A percentile compares a stretch with the other conserved stretches of the same genome.
phyloP scores from a whole-genome alignment of 2,797 vertebrate genomes.

The Macroramphosus scolopax region DNA sequence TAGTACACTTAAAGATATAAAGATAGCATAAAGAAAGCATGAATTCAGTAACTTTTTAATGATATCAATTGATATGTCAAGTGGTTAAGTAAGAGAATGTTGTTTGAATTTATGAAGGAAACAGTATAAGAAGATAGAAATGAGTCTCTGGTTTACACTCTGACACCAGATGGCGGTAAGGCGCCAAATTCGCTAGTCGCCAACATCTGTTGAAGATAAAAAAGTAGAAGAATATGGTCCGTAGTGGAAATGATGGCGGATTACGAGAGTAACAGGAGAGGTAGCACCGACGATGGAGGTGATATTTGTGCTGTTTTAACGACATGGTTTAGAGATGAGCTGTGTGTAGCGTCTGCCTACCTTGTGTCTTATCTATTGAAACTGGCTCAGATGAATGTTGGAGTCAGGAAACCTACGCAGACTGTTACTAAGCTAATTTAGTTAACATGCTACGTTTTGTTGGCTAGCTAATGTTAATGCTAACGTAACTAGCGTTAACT shows the following conservation, averaged over 20 bases:
- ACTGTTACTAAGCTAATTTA: conserved; percentile 11
- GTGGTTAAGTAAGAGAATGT: too few species aligned
- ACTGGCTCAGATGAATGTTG: not conserved
- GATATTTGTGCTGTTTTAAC: conserved; percentile 70
- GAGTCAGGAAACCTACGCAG: not conserved
- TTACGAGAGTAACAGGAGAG: conserved; percentile 39
- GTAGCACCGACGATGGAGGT: conserved; percentile 71
- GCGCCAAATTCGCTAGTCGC: too few species aligned
- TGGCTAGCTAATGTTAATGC: conserved; percentile 28
- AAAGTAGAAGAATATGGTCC: not conserved
- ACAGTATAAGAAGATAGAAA: too few species aligned
- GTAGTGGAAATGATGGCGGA: conserved; percentile 67
- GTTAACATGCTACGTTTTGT: conserved; percentile 19
- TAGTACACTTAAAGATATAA: too few species aligned
- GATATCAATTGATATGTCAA: too few species aligned
- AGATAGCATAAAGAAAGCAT: too few species aligned
- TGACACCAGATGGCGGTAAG: too few species aligned
- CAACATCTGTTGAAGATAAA: not conserved
- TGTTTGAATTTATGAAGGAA: too few species aligned
- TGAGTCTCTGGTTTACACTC: too few species aligned
- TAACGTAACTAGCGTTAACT: not conserved
- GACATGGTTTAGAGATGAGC: not conserved
- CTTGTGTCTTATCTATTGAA: not conserved
- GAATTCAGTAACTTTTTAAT: too few species aligned
- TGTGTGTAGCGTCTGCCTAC: not conserved